These are phyloP conservation scores for Lutjanus argentimaculatus DNA, from an alignment of 2,797 vertebrate genomes.

Conservation along the genomic window DNA sequence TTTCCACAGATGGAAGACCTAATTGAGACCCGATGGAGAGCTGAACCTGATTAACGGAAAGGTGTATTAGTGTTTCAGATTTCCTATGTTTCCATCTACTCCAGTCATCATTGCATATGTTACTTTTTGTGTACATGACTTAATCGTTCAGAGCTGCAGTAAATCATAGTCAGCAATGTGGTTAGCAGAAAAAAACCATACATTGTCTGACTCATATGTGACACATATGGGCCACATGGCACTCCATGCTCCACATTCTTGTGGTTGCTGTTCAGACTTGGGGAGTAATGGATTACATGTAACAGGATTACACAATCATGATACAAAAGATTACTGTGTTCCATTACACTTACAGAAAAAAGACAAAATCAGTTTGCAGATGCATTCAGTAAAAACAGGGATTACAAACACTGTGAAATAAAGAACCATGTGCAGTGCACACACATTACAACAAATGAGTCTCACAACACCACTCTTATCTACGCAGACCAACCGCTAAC, in stretches of 20 bases:
- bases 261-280: constrained; percentile 16
- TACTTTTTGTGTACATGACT: constrained; percentile 4
- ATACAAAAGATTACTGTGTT: too few species aligned
- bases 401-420: too few species aligned
- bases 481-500: too few species aligned
- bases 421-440: too few species aligned
- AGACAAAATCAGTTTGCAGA: too few species aligned
- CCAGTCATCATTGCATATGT: not conserved
- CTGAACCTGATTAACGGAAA: constrained; percentile 40
- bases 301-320: too few species aligned
- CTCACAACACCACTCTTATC: too few species aligned
- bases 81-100: constrained; percentile 27
- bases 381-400: too few species aligned
- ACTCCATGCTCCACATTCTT: constrained; percentile 51
- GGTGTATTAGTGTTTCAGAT: constrained; percentile 20
- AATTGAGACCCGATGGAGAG: constrained; percentile 50
- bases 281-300: too few species aligned
- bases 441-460: too few species aligned
- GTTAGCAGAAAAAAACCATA: not conserved
- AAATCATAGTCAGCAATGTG: not conserved
- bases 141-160: constrained; percentile 2
- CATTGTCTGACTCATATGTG: constrained; percentile 32
- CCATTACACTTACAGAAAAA: too few species aligned
- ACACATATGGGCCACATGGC: constrained; percentile 52
- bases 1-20: constrained; percentile 49